Evolutionary conservation across 1,140 invertebrate genomes (phyloP).

Genomic region (Drosophila willistoni): DNA sequence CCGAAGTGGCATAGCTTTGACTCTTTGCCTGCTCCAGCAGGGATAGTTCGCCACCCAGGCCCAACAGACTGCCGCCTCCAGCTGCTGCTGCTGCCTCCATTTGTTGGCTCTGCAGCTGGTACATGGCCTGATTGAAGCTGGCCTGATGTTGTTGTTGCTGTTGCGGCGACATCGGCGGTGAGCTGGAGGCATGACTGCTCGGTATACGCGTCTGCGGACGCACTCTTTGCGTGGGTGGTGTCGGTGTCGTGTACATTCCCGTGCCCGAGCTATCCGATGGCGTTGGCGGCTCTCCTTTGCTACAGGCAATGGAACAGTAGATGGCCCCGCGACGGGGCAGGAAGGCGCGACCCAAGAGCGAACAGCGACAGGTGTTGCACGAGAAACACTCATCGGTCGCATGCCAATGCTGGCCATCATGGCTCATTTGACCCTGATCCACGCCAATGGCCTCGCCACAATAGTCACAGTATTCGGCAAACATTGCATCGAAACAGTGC

Average conservation of each 20-base stretch:
- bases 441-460: slow-evolving; percentile 98
- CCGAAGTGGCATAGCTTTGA: slow-evolving; percentile 67
- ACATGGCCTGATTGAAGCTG: slow-evolving; percentile 81
- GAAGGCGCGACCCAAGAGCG: slow-evolving; percentile 96
- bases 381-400: slow-evolving; percentile 97
- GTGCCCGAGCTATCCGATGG: slow-evolving; percentile 90
- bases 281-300: slow-evolving; percentile 93
- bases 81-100: slow-evolving; percentile 54
- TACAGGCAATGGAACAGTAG: slow-evolving; percentile 97
- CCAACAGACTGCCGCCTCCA: slow-evolving; percentile 32
- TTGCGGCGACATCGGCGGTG: slow-evolving; percentile 80
- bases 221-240: slow-evolving; percentile 84
- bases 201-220: slow-evolving; percentile 74
- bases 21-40: slow-evolving; percentile 50
- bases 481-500: slow-evolving; percentile 96
- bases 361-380: slow-evolving; percentile 95
- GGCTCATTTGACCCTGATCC: slow-evolving; percentile 98
- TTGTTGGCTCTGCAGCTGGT: slow-evolving; percentile 80
- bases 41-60: slow-evolving; percentile 41
- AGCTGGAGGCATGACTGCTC: slow-evolving; percentile 78
- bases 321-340: slow-evolving; percentile 96
- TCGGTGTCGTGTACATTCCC: slow-evolving; percentile 83
- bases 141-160: slow-evolving; percentile 80
- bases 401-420: slow-evolving; percentile 99
- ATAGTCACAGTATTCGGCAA: slow-evolving; percentile 98